Conservation (phyloP, 2,797 vertebrate species). For the Sphaeramia orbicularis region DNA sequence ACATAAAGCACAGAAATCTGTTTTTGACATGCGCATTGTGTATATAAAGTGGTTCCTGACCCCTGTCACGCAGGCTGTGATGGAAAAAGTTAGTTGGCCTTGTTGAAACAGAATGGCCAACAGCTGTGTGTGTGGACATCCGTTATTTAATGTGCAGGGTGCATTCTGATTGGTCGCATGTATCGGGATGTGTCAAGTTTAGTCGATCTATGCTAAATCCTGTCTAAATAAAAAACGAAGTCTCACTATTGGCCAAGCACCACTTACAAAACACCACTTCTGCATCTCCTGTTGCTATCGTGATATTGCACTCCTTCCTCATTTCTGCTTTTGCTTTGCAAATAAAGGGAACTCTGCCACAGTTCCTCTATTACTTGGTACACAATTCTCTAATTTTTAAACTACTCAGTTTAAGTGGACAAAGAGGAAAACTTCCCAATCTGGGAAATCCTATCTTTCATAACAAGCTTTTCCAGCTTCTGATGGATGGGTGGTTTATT, state of each 20-base stretch:
- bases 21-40: slow-evolving; percentile 45
- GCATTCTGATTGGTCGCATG: slow-evolving; percentile 31
- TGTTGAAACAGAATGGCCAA: slow-evolving; percentile 42
- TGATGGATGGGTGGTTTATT: slow-evolving; percentile 72
- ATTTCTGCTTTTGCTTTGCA: slow-evolving; percentile 67
- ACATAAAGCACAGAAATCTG: slow-evolving; percentile 21
- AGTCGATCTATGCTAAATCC: background rate
- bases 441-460: slow-evolving; percentile 63
- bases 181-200: slow-evolving; percentile 4
- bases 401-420: background rate
- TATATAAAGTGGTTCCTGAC: slow-evolving; percentile 62
- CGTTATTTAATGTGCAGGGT: slow-evolving; percentile 27
- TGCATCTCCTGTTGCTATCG: slow-evolving; percentile 37
- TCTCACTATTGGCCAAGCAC: slow-evolving; percentile 39
- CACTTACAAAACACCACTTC: slow-evolving; percentile 63
- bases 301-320: slow-evolving; percentile 30
- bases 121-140: slow-evolving; percentile 55
- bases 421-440: slow-evolving; percentile 28
- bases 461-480: slow-evolving; percentile 51
- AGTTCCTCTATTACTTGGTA: slow-evolving; percentile 36
- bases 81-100: slow-evolving; percentile 66
- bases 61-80: slow-evolving; percentile 31
- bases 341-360: slow-evolving; percentile 45
- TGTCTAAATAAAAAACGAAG: slow-evolving; percentile 30
- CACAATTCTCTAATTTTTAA: background rate